phyloP scores from a whole-genome alignment of 2,797 vertebrate species.

The Enteromius treurensis region DNA sequence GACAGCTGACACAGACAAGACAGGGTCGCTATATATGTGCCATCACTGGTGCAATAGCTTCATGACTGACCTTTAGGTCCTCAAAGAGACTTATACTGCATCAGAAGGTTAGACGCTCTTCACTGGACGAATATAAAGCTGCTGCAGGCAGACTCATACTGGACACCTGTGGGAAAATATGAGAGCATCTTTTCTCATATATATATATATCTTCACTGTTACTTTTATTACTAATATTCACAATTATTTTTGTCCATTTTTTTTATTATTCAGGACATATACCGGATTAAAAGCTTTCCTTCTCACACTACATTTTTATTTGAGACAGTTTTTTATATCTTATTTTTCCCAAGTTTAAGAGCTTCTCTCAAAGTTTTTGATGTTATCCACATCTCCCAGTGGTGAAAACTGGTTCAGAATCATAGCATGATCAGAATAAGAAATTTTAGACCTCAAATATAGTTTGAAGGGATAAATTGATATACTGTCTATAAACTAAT shows the following conservation, averaged over 20 bases:
- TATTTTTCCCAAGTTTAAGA: not conserved
- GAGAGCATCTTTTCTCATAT: not conserved
- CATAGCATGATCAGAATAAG: conserved; percentile 14
- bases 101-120: not conserved
- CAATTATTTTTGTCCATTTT: not conserved
- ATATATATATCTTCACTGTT: too few relatives aligned
- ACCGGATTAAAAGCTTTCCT: not conserved
- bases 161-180: not conserved
- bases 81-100: not conserved
- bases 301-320: not conserved
- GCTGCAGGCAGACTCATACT: not conserved
- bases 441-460: not conserved
- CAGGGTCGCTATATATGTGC: not conserved
- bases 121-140: not conserved
- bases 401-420: not conserved
- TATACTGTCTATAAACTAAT: not conserved
- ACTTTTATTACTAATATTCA: too few relatives aligned
- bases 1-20: conserved; percentile 13
- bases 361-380: not conserved
- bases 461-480: not conserved
- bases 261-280: not conserved
- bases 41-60: conserved; percentile 2
- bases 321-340: not conserved
- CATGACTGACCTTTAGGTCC: conserved; percentile 10
- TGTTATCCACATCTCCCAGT: conserved; percentile 13